phyloP scores from a whole-genome alignment of 1,140 invertebrate genomes.

The Drosophila nasuta region DNA sequence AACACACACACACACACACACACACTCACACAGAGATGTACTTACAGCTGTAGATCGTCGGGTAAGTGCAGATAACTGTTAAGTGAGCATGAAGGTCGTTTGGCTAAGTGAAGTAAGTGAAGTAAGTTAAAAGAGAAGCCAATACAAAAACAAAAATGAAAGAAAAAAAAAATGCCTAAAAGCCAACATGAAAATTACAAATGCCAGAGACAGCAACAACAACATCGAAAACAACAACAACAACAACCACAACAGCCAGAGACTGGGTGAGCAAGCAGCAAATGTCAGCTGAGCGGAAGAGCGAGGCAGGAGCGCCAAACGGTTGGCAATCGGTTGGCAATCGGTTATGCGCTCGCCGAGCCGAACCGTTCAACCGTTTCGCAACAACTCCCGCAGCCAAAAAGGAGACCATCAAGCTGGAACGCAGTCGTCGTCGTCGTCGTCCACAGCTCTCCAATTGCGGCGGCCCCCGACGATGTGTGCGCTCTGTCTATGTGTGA shows the following conservation, averaged over 20 bases:
- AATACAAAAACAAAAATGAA: background rate
- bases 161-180: constrained; percentile 27
- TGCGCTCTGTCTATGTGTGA: too few species aligned
- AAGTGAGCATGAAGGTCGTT: constrained; percentile 77
- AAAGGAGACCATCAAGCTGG: constrained; percentile 44
- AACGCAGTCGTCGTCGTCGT: constrained; percentile 14
- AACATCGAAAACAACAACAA: too few species aligned
- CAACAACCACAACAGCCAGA: background rate
- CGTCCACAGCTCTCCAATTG: constrained; percentile 25
- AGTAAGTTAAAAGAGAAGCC: constrained; percentile 47
- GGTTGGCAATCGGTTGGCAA: constrained; percentile 63
- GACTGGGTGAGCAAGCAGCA: background rate
- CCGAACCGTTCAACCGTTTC: constrained; percentile 59
- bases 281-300: constrained; percentile 12
- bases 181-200: constrained; percentile 20
- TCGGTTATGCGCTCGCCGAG: constrained; percentile 44
- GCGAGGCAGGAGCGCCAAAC: constrained; percentile 51
- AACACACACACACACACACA: constrained; percentile 15
- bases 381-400: constrained; percentile 47
- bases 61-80: constrained; percentile 64
- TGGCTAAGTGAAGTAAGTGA: constrained; percentile 65
- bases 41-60: constrained; percentile 21
- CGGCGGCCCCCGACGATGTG: background rate
- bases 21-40: constrained; percentile 15
- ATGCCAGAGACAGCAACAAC: constrained; percentile 16